Evolutionary conservation across 2,888 invertebrate species (phyloP).

Genomic region (Odontocerum albicorne): DNA sequence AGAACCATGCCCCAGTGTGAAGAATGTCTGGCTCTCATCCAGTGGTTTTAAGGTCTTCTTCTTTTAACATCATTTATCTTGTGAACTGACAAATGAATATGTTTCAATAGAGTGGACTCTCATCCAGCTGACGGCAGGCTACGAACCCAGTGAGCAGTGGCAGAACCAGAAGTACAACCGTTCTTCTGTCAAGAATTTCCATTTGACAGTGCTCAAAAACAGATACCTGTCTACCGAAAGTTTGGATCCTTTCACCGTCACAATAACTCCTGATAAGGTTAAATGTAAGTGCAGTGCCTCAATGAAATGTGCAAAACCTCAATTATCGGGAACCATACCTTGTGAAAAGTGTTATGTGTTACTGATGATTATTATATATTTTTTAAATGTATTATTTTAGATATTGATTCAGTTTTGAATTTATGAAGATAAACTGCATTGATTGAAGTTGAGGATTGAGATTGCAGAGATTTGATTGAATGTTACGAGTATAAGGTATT

Average conservation of each 20-base stretch:
- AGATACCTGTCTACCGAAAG: slow-evolving; percentile 43
- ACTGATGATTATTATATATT: too few species aligned
- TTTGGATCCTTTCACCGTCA: slow-evolving; percentile 46
- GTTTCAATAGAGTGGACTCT: slow-evolving; percentile 61
- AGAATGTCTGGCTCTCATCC: neutral
- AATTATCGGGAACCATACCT: too few species aligned
- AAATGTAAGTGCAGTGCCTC: slow-evolving; percentile 21
- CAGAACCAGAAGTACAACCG: slow-evolving; percentile 45
- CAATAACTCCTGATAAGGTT: slow-evolving; percentile 27
- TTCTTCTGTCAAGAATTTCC: slow-evolving; percentile 47
- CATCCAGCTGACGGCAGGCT: slow-evolving; percentile 58
- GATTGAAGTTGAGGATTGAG: too few species aligned
- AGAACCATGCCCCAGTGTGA: too few species aligned
- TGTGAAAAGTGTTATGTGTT: too few species aligned
- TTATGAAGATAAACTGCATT: too few species aligned
- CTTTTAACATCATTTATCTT: neutral
- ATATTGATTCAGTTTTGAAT: too few species aligned
- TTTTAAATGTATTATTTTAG: too few species aligned
- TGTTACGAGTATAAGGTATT: too few species aligned
- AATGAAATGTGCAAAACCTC: neutral
- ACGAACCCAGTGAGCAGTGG: slow-evolving; percentile 53
- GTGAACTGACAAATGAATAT: neutral
- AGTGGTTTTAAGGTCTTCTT: neutral
- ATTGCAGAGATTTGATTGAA: too few species aligned
- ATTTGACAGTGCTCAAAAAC: slow-evolving; percentile 48